Evolutionary conservation across 2,113 vertebrate species (phyloP).

Genomic region (Setophaga kirtlandii): DNA sequence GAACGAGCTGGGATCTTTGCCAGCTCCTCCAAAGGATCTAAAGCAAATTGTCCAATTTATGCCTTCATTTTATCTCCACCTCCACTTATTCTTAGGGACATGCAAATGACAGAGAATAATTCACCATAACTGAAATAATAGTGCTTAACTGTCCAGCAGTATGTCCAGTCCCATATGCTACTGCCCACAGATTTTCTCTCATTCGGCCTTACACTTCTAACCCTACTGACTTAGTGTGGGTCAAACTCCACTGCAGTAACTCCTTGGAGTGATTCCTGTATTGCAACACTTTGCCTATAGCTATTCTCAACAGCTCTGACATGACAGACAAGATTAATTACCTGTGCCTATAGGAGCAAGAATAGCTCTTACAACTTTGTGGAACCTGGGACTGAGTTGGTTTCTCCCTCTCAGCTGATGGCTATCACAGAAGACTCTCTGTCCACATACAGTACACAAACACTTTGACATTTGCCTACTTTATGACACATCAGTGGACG

Average conservation of each 20-base stretch:
- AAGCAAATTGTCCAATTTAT: background rate
- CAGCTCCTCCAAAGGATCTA: background rate
- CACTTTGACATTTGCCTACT: background rate
- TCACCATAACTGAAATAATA: background rate
- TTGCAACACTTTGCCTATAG: conserved; percentile 25
- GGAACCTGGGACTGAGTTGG: background rate
- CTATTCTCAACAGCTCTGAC: conserved; percentile 23
- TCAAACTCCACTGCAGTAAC: background rate
- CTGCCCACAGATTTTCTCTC: background rate
- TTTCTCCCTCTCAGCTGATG: background rate
- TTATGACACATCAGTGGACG: background rate
- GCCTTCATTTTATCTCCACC: background rate
- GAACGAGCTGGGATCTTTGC: background rate
- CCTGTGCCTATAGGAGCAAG: background rate
- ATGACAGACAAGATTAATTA: conserved; percentile 23
- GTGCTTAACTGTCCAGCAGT: background rate
- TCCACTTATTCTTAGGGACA: background rate
- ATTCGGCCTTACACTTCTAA: background rate
- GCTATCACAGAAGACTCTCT: background rate
- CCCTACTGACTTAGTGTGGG: background rate
- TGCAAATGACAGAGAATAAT: background rate
- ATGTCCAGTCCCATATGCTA: background rate
- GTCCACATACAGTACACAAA: background rate
- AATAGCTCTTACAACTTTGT: background rate
- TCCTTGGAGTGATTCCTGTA: conserved; percentile 2